Evolutionary conservation across 2,888 invertebrate genomes (phyloP), one percentile per base, ranked within the genome.

Genomic region (Himalopsyche japonica): DNA sequence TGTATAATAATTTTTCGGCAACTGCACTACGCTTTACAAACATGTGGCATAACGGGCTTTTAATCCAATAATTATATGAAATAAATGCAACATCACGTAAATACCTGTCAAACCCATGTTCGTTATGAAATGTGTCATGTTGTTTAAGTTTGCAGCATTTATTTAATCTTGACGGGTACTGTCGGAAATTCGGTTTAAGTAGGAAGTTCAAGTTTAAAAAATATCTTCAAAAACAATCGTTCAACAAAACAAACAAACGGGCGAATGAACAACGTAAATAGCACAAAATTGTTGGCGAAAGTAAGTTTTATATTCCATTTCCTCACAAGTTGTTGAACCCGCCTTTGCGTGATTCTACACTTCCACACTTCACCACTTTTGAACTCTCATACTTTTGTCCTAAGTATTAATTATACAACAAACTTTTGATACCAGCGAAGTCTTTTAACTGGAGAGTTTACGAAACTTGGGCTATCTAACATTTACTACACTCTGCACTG

Each of bases 401-500:
- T 37, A 30, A 82, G 79, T 82, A 82, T 82, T 82, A 82, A 82
- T 82, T 82, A 79, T 79, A 82, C 82, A 82, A 79, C 82, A 82
- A 82, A 82, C 79, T 82, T 82, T 57, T 49, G 82, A 79, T 57
- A 34, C 78, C 82, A 37, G 64, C 30, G 32, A 48, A 64, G 82
- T 47, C 82, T 57, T 57, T 57, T 57, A 57, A 57, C 57, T 57
- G 57, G 57, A 57, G 57, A 57, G 57, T 57, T 82, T 49, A 32
- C 76, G 24, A 76, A 57, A 57, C 57, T 57, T 57, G 20, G 57
- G 57, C 57, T 57, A 57, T 57, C 57, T 24, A 57, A 57, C 57
- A 57, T 57, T 57, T 57, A 57, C 57, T 57, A 57, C 57, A 6
- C 20, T 57, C 20, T 57, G 57, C 57, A 57, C 20, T 57, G 57